A percentile compares a stretch with the other conserved stretches of the same genome.
Evolutionary conservation across 2,888 invertebrate species (phyloP).

Genomic region (Orthosia incerta): DNA sequence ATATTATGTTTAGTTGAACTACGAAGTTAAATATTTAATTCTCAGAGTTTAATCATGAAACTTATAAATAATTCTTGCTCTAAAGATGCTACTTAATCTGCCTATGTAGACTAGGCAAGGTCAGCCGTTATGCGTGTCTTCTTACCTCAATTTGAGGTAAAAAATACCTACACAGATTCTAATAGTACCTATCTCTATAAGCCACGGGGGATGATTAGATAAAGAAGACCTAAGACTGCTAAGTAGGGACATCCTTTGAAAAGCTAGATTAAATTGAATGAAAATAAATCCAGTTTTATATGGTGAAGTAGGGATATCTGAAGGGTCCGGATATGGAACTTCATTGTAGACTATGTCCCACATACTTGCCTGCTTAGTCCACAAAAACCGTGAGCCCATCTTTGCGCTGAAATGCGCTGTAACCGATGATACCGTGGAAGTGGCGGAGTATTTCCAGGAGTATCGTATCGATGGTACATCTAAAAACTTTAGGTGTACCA

Average conservation of each 20-base stretch:
- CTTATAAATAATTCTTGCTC: neutral
- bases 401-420: too few relatives aligned
- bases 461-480: too few relatives aligned
- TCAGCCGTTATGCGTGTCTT: neutral
- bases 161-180: neutral
- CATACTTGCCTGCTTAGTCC: neutral
- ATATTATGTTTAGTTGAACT: neutral
- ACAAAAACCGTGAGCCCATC: neutral
- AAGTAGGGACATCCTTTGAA: conserved; percentile 12
- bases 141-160: conserved; percentile 7
- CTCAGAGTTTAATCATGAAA: conserved; percentile 1
- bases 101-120: too few relatives aligned
- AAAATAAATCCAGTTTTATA: neutral
- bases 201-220: conserved; percentile 15
- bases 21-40: conserved; percentile 2
- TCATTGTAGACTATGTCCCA: neutral
- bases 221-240: conserved; percentile 18
- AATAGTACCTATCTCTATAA: neutral
- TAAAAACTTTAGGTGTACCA: neutral
- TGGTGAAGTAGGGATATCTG: neutral
- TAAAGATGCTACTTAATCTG: neutral
- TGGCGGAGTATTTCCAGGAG: neutral
- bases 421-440: too few relatives aligned
- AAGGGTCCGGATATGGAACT: neutral
- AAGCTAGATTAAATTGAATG: conserved; percentile 9